Evolutionary conservation across 2,113 vertebrate genomes (phyloP), one percentile per base, ranked within the genome.

Genomic region (Vicugna pacos): DNA sequence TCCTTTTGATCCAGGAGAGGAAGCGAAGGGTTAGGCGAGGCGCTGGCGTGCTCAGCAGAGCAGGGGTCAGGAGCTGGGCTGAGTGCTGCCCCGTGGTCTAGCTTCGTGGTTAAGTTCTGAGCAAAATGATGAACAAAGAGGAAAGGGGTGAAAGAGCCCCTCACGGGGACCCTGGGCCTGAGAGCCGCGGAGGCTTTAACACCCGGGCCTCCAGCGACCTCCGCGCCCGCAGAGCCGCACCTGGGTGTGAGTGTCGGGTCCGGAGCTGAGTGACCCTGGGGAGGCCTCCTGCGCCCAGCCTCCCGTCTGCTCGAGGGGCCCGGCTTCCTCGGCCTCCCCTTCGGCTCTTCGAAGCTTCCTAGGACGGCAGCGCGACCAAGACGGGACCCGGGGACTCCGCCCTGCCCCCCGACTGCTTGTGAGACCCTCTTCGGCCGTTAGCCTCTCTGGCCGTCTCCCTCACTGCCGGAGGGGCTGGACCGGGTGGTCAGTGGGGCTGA

Each of bases 301-400:
- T 52, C 76, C 13, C 1, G 0, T 32, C 19, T 6, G 11, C 30
- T 2, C 24, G 2, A 3, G 9, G 1, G 2, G 30, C 56, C 8
- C 1, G 4, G 12, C n/a, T 1, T 54, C n/a, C 24, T 32, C n/a
- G 4, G 32, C 12, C 4, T 38, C 70, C n/a, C 30, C 19, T 20
- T 15, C 72, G 52, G 38, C 69, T 1, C 30, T 19, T 1, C 17
- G 46, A 60, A 65, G 20, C 35, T 54, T 2, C 8, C 20, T 8
- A 24, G 50, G 65, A 28, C 16, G 58, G 38, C 32, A 4, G 1
- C 2, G 0, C 14, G 22, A 7, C 46, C 30, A 12, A 60, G 30
- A 0, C 0, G 2, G 10, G 4, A 35, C 52, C 7, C 22, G 0
- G 0, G 69, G 30, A 54, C 65, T 60, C 20, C 3, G 32, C 65